Evolutionary conservation across 2,113 vertebrate genomes (phyloP).

Genomic region (Telmatochromis brichardi): DNA sequence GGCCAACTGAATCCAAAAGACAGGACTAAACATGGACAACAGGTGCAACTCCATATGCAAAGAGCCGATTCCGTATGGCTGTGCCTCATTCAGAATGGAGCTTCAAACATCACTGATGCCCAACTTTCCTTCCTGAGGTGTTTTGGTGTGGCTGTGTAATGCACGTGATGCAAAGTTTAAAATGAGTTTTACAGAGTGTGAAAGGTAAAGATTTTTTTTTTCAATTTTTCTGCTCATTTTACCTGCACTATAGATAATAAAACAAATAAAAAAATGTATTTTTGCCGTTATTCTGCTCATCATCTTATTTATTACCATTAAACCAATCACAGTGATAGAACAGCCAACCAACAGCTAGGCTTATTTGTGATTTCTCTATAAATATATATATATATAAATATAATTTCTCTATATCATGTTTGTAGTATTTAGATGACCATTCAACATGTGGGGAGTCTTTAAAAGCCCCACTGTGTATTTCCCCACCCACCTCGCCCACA

Average conservation of each 20-base stretch:
- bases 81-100: not conserved
- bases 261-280: not conserved
- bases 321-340: not conserved
- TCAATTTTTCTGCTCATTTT: not conserved
- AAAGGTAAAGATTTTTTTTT: not conserved
- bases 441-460: not conserved
- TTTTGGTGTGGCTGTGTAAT: not conserved
- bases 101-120: not conserved
- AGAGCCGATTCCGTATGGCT: not conserved
- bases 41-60: constrained; percentile 49
- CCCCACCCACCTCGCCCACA: not conserved
- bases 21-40: not conserved
- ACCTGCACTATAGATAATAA: not conserved
- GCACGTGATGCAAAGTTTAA: not conserved
- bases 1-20: not conserved
- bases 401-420: no score
- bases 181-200: not conserved
- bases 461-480: not conserved
- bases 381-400: not conserved
- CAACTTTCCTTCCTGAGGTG: not conserved
- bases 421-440: not conserved
- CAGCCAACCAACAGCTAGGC: not conserved
- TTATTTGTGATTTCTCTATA: not conserved
- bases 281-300: not conserved
- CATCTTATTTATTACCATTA: not conserved